phyloP scores from a whole-genome alignment of 1,140 invertebrate species.

The Temnothorax nylanderi region DNA sequence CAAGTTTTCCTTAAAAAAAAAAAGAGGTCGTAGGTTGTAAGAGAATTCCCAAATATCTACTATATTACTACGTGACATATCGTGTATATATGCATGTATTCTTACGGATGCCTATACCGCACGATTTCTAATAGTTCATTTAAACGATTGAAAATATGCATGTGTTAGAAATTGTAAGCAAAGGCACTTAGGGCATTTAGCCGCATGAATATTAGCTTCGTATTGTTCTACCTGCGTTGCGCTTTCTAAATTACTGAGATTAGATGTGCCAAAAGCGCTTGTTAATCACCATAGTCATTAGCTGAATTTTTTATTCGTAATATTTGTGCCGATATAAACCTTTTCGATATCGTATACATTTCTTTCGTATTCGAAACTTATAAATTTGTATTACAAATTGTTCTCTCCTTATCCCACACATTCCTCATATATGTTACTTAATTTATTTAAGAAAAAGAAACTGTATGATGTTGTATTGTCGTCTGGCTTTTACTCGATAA shows the following conservation, averaged over 20 bases:
- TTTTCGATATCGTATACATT: slow-evolving; percentile 27
- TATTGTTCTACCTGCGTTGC: slow-evolving; percentile 44
- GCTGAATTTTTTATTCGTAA: slow-evolving; percentile 36
- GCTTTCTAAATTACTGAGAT: slow-evolving; percentile 39
- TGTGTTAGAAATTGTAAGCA: slow-evolving; percentile 9
- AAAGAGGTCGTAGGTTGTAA: neutral
- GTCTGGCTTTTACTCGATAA: slow-evolving; percentile 36
- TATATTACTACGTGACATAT: neutral
- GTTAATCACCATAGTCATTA: slow-evolving; percentile 42
- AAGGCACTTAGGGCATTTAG: neutral
- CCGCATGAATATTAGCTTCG: slow-evolving; percentile 16
- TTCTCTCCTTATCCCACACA: slow-evolving; percentile 73
- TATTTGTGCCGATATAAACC: slow-evolving; percentile 51
- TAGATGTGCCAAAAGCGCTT: slow-evolving; percentile 43
- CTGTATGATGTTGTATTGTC: slow-evolving; percentile 30
- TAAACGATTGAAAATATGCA: slow-evolving; percentile 13
- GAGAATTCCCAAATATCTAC: neutral
- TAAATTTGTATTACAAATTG: slow-evolving; percentile 47
- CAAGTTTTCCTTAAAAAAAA: neutral
- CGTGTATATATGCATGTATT: slow-evolving; percentile 34
- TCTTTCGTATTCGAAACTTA: slow-evolving; percentile 46
- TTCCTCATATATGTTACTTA: slow-evolving; percentile 74
- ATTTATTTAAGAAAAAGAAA: slow-evolving; percentile 77
- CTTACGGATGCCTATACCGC: neutral
- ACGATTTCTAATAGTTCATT: slow-evolving; percentile 11